Evolutionary conservation across 2,888 invertebrate species (phyloP), one percentile per base, ranked within the genome.

Genomic region (Caenorhabditis drosophilae): DNA sequence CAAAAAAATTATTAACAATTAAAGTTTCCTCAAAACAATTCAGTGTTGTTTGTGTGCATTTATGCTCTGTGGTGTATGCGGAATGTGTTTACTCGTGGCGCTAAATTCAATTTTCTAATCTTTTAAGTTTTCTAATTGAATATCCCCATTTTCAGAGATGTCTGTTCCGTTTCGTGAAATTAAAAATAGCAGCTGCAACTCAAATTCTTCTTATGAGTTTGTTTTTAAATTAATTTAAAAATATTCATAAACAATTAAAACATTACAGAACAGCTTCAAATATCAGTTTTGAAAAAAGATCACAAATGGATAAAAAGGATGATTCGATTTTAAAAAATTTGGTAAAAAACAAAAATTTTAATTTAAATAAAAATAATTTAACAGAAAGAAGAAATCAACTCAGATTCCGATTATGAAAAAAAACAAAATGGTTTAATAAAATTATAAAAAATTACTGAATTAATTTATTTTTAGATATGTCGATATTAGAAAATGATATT

Each of bases 401-500:
- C 36, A 16, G 47, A 50, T 23, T 41, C 46, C 9, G 7, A 34
- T 34, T 2, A 47, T 16, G 56, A 56, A 26, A 44, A 51, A 26
- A n/a, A 20, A 11, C 12, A 44, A 11, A 4, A 11, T 44, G 11
- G 4, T 44, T 23, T 25, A 44, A 4, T 20, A 23, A 11, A 4
- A 11, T 44, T 22, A 12, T n/a, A n/a, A n/a, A n/a, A n/a, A n/a
- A n/a, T n/a, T n/a, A n/a, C n/a, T n/a, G n/a, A 25, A 44, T 11
- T 20, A 12, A 4, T 20, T 44, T 44, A 9, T 11, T 9, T 35
- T 3, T 4, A 16, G 52, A 55, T 23, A 44, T 64, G 18, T 59
- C 59, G 4, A 47, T 25, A 20, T 31, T 64, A 18, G 64, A 64
- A n/a, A 59, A 58, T 23, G 48, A 64, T 22, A 59, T 64, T 4